Percentiles rank a stretch among this genome's conserved stretches.
Evolutionary conservation across 2,113 vertebrate genomes (phyloP).

Genomic region (Laterallus jamaicensis): DNA sequence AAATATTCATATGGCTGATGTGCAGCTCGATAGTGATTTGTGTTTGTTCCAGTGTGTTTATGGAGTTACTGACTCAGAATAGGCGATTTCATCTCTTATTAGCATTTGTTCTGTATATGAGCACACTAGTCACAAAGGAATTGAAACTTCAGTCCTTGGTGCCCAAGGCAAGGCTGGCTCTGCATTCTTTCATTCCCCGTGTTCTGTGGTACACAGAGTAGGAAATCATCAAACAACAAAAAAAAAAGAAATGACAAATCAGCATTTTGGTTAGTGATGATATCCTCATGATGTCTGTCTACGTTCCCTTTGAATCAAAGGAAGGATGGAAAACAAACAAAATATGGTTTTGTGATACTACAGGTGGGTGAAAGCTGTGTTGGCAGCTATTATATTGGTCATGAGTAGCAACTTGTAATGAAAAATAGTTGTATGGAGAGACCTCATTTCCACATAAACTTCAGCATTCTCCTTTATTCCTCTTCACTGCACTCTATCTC

Average conservation of each 20-base stretch:
- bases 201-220: not conserved
- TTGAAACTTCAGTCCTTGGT: not conserved
- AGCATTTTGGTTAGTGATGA: not conserved
- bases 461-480: not conserved
- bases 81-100: not conserved
- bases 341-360: not conserved
- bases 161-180: not conserved
- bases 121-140: not conserved
- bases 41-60: not conserved
- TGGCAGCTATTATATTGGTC: not conserved
- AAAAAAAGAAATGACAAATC: not conserved
- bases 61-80: not conserved
- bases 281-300: not conserved
- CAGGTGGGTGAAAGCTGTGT: rapidly evolving
- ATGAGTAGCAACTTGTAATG: not conserved
- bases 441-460: not conserved
- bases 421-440: not conserved
- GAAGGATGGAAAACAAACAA: not conserved
- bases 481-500: not conserved
- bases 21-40: not conserved
- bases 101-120: not conserved
- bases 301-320: not conserved
- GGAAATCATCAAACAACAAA: not conserved
- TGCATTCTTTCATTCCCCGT: not conserved
- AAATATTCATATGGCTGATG: not conserved